Evolutionary conservation across 2,113 vertebrate genomes (phyloP).

Genomic region (Solenodon paradoxus): DNA sequence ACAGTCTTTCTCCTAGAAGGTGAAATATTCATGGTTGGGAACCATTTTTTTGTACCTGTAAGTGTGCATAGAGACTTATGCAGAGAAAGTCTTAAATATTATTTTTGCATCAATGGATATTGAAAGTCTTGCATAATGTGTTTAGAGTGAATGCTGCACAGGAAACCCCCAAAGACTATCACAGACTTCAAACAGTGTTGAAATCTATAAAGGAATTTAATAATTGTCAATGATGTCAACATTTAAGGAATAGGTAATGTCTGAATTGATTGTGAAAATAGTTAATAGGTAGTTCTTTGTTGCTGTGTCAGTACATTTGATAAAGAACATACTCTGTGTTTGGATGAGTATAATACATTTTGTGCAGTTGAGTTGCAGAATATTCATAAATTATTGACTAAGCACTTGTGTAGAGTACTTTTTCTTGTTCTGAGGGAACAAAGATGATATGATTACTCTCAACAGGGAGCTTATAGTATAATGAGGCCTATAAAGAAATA

Average conservation of each 20-base stretch:
- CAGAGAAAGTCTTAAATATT: not conserved
- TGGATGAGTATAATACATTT: not conserved
- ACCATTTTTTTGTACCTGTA: not conserved
- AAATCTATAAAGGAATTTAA: conserved; percentile 6
- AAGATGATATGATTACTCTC: not conserved
- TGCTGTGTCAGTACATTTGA: not conserved
- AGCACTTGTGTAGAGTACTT: not conserved
- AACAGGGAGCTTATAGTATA: not conserved
- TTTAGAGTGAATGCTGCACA: not conserved
- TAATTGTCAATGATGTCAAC: not conserved
- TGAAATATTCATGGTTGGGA: not conserved
- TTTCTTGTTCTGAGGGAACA: not conserved
- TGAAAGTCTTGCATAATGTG: not conserved
- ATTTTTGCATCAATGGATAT: not conserved
- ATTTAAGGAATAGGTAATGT: not conserved
- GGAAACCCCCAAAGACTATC: not conserved
- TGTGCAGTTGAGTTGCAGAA: not conserved
- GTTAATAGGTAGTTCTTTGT: not conserved
- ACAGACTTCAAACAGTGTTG: not conserved
- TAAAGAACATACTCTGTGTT: not conserved
- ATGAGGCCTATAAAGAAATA: not conserved
- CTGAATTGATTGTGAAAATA: not conserved
- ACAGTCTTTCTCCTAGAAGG: not conserved
- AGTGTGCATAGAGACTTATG: not conserved
- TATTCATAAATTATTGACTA: not conserved